phyloP scores from a whole-genome alignment of 2,797 vertebrate genomes.

The Emys orbicularis region DNA sequence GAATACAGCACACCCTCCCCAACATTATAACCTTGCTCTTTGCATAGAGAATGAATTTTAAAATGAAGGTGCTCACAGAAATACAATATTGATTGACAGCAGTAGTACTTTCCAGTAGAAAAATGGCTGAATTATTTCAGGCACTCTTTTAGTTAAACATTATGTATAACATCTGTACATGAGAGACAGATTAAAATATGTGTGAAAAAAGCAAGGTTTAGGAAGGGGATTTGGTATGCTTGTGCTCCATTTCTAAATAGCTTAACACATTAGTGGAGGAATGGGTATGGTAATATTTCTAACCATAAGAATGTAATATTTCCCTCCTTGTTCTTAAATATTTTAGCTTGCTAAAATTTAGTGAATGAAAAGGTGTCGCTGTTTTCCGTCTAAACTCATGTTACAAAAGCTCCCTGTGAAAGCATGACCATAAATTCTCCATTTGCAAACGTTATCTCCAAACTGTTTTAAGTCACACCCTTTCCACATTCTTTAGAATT shows the following conservation, averaged over 20 bases:
- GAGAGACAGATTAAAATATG: background rate
- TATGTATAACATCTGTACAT: background rate
- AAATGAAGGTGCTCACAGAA: background rate
- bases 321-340: background rate
- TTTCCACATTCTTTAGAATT: background rate
- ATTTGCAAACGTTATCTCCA: background rate
- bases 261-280: background rate
- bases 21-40: constrained; percentile 3
- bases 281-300: background rate
- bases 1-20: fast-evolving
- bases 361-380: background rate
- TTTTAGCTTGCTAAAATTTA: background rate
- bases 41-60: background rate
- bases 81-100: background rate
- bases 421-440: background rate
- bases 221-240: background rate
- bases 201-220: background rate
- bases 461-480: background rate
- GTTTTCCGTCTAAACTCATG: background rate
- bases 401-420: background rate
- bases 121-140: background rate
- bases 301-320: background rate
- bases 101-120: background rate
- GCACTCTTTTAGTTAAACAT: background rate
- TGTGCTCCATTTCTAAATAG: background rate